A percentile compares a stretch with the other conserved stretches of the same genome.
Evolutionary conservation across 2,797 vertebrate genomes (phyloP).

Genomic region (Tokudaia tokunoshimensis): DNA sequence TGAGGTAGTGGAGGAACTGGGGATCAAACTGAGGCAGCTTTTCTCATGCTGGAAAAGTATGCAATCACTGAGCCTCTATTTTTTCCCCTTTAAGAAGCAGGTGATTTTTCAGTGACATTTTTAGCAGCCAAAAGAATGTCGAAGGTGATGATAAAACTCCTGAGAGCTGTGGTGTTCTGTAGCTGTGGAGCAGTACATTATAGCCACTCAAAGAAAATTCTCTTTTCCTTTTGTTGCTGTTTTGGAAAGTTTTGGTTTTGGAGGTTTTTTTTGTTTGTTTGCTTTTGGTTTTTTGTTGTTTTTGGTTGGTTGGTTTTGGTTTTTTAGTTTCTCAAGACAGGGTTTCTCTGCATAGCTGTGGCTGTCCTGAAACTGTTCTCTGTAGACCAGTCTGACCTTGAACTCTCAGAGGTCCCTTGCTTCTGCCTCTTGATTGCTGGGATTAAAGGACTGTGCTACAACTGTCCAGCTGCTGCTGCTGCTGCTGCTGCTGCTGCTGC

Average conservation of each 20-base stretch:
- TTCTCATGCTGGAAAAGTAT: neutral
- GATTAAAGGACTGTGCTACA: neutral
- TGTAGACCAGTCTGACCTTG: neutral
- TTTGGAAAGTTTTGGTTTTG: neutral
- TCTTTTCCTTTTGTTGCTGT: neutral
- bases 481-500: too few relatives aligned
- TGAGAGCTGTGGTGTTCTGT: neutral
- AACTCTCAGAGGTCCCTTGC: neutral
- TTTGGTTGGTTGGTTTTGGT: neutral
- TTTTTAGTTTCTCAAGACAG: neutral
- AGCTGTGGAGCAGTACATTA: neutral
- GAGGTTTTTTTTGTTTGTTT: neutral
- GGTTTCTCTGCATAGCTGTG: neutral
- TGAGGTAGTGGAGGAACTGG: neutral
- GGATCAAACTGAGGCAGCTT: neutral
- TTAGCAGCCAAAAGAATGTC: conserved; percentile 37
- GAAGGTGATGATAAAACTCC: neutral
- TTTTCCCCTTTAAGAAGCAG: neutral
- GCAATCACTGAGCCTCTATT: neutral
- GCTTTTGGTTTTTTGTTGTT: neutral
- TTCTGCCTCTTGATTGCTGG: neutral
- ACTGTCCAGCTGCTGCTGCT: too few relatives aligned
- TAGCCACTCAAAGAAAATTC: neutral
- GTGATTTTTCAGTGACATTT: conserved; percentile 5
- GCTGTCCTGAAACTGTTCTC: neutral